phyloP scores from a whole-genome alignment of 2,113 vertebrate genomes.

The Chelonoidis abingdonii region DNA sequence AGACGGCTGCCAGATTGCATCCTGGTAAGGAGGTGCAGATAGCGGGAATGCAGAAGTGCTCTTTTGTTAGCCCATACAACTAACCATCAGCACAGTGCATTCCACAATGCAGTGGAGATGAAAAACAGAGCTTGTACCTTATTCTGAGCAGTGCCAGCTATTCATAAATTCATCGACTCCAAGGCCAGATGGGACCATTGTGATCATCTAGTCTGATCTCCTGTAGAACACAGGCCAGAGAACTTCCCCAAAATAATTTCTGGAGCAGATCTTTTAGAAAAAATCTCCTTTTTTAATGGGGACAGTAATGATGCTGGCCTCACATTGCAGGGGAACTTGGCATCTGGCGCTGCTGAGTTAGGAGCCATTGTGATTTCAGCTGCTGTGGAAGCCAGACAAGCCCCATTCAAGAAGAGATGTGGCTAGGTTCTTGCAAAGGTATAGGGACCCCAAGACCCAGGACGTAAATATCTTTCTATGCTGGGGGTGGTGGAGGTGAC shows the following conservation, averaged over 20 bases:
- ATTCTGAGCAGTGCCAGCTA: not conserved
- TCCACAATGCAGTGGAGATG: not conserved
- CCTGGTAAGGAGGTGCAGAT: not conserved
- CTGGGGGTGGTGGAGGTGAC: not conserved
- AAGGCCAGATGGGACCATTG: no score
- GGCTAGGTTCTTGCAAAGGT: not conserved
- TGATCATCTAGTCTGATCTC: no score
- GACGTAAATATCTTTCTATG: not conserved
- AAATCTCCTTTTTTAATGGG: not conserved
- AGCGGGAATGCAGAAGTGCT: not conserved
- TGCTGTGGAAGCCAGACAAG: not conserved
- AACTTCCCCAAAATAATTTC: no score
- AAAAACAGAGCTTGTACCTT: not conserved
- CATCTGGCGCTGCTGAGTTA: not conserved
- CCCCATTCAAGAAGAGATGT: not conserved
- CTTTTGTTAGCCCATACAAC: not conserved
- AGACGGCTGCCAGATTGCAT: not conserved
- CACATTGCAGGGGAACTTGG: not conserved
- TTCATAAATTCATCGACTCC: not conserved
- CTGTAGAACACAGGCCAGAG: no score
- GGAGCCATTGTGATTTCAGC: not conserved
- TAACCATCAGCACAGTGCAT: not conserved
- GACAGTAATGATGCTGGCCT: not conserved
- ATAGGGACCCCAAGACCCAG: not conserved
- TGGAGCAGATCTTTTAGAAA: not conserved